Evolutionary conservation across 1,140 invertebrate species (phyloP), one percentile per base, ranked within the genome.

Genomic region (Drosophila orena): DNA sequence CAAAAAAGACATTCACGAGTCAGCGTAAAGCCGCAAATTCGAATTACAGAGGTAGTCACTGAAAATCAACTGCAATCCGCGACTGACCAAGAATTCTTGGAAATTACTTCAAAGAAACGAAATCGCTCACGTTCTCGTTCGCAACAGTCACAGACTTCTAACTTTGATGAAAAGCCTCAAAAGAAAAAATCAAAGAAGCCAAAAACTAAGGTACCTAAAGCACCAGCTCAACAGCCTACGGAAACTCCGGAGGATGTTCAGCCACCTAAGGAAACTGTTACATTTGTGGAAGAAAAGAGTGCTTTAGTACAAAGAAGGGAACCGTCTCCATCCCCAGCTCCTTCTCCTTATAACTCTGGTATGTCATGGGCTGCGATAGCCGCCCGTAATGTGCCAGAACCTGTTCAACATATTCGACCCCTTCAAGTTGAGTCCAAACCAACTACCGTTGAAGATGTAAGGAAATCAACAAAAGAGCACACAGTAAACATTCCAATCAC

Each of bases 361-460:
- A 76, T 92, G 65, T 92, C 91, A 15, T 92, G 91, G 91, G 91
- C 91, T 11, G 91, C 84, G 0, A 90, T 92, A 17, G 73, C 91
- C 40, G 91, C 91, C 14, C 84, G 92, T 40, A 92, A 92, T 69
- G 91, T 92, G 27, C 90, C 90, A n/a, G 72, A 90, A 52, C 90
- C 90, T 1, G 52, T 70, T 20, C 90, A 91, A 37, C 77, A 85
- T 66, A 91, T 91, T 35, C 68, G 90, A 11, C 53, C 55, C 12
- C 65, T 91, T 17, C 61, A 56, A 59, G 60, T 61, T 27, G 79
- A 72, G 24, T 24, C 57, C 6, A 86, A 65, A 7, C n/a, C 66
- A 34, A 24, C 30, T 30, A 2, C 40, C 2, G 10, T 40, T 27
- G 58, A 74, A 17, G 58, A 60, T 2, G 11, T 44, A 15, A 74